Percentiles rank a stretch among this genome's conserved stretches.
Evolutionary conservation across 2,888 invertebrate species (phyloP).

Genomic region (Chalcosyrphus nemorum): DNA sequence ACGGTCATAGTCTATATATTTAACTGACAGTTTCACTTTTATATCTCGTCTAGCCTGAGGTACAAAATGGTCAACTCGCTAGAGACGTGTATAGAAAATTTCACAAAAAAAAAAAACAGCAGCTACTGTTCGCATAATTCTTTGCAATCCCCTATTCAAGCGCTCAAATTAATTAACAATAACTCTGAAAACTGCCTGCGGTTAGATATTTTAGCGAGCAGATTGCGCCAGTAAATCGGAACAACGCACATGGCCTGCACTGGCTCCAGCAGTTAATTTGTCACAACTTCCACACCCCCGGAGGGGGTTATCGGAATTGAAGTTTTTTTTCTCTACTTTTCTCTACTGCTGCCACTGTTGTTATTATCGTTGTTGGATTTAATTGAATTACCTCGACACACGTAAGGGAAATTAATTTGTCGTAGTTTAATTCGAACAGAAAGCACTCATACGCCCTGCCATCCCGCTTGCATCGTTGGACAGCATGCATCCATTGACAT

Average conservation of each 20-base stretch:
- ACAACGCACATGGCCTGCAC: background rate
- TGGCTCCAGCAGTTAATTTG: conserved; percentile 48
- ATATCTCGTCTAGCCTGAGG: conserved; percentile 45
- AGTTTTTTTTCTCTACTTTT: background rate
- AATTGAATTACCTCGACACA: conserved; percentile 70
- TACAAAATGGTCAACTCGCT: conserved; percentile 6
- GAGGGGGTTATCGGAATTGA: conserved; percentile 28
- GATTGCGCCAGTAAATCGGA: conserved; percentile 58
- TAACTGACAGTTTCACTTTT: background rate
- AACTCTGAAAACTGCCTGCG: conserved; percentile 56
- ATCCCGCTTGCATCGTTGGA: conserved; percentile 21
- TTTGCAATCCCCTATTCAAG: conserved; percentile 40
- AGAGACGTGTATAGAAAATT: too few relatives aligned
- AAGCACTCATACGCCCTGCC: conserved; percentile 35
- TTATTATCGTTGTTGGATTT: conserved; percentile 52
- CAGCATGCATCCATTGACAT: conserved; percentile 4
- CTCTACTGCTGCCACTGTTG: background rate
- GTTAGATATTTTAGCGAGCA: conserved; percentile 61
- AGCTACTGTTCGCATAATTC: conserved; percentile 18
- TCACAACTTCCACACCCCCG: conserved; percentile 22
- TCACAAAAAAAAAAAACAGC: background rate
- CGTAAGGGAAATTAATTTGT: conserved; percentile 70
- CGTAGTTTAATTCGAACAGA: conserved; percentile 54
- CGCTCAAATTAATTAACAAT: conserved; percentile 63
- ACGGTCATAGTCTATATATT: too few relatives aligned